These are phyloP conservation scores for Resseliella maxima DNA, from an alignment of 2,888 invertebrate genomes.

Conservation along the genomic window DNA sequence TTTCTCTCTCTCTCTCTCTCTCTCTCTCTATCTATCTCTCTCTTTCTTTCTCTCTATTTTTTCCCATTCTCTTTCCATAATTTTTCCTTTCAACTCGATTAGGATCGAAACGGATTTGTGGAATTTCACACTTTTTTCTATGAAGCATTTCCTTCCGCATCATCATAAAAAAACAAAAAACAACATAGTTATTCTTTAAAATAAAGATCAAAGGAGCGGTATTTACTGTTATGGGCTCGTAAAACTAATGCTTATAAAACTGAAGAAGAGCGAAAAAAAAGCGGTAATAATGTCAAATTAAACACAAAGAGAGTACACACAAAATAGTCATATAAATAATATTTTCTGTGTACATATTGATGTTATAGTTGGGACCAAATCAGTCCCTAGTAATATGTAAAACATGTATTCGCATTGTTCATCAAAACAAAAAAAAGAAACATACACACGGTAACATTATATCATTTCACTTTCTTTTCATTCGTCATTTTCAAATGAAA, in stretches of 20 bases:
- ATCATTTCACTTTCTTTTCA: conserved; percentile 45
- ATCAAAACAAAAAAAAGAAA: too few species aligned
- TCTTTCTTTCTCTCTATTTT: too few species aligned
- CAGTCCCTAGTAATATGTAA: not conserved
- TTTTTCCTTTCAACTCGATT: too few species aligned
- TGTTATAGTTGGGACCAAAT: not conserved
- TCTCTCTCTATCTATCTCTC: too few species aligned
- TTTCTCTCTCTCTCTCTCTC: too few species aligned
- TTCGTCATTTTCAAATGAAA: not conserved
- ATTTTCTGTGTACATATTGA: not conserved
- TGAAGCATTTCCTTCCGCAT: not conserved
- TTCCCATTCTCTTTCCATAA: too few species aligned
- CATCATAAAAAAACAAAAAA: too few species aligned
- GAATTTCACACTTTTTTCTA: too few species aligned
- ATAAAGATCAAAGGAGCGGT: conserved; percentile 32
- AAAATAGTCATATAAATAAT: not conserved
- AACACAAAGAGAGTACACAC: conserved; percentile 37
- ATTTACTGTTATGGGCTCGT: not conserved
- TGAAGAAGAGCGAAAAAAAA: not conserved
- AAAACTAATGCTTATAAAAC: not conserved
- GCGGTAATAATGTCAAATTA: conserved; percentile 29
- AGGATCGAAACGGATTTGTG: too few species aligned
- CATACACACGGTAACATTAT: conserved; percentile 39
- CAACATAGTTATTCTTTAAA: not conserved
- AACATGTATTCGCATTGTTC: conserved; percentile 41